phyloP scores from a whole-genome alignment of 2,113 vertebrate genomes.

The Orycteropus afer region DNA sequence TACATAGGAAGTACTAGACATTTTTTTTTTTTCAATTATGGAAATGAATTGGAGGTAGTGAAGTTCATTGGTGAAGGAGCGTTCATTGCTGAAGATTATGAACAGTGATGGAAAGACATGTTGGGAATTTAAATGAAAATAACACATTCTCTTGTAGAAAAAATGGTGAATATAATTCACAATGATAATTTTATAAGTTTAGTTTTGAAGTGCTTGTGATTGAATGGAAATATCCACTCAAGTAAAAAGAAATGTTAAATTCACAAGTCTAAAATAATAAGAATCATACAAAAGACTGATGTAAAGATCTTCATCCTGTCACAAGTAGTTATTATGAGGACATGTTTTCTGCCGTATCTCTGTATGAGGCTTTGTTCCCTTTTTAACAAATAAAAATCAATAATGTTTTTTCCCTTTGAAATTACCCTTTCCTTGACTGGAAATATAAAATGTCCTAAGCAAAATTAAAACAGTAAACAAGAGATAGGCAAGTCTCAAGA shows the following conservation, averaged over 20 bases:
- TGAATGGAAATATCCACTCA: neutral
- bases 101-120: neutral
- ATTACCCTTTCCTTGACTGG: neutral
- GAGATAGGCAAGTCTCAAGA: neutral
- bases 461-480: constrained; percentile 28
- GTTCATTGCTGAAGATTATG: neutral
- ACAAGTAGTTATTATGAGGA: neutral
- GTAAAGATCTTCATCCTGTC: neutral
- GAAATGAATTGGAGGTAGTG: neutral
- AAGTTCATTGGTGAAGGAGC: neutral
- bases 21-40: neutral
- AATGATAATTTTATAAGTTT: neutral
- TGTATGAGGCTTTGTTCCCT: neutral
- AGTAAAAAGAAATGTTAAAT: neutral
- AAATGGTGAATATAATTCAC: neutral
- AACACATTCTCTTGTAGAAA: neutral
- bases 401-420: neutral
- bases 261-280: neutral
- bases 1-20: neutral
- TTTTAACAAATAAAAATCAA: neutral
- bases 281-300: neutral
- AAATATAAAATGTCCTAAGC: neutral
- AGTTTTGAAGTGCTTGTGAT: constrained; percentile 4
- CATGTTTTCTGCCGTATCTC: neutral
- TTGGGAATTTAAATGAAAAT: neutral